phyloP scores from a whole-genome alignment of 2,797 vertebrate genomes.

The Ateles fusciceps region DNA sequence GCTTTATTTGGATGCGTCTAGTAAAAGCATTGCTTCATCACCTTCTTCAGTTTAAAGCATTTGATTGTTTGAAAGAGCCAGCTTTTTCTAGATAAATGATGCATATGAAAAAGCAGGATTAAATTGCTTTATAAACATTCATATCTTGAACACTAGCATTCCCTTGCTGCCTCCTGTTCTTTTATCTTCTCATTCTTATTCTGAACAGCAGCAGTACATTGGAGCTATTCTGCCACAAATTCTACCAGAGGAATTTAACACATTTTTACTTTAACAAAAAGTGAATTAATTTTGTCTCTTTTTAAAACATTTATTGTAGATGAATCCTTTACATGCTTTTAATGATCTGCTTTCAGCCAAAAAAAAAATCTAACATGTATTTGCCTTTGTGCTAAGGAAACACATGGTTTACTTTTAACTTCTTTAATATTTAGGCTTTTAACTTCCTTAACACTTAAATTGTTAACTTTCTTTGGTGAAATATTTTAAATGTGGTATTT shows the following conservation, averaged over 20 bases:
- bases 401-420: slow-evolving; percentile 16
- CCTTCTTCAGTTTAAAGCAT: not conserved
- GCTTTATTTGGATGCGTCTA: not conserved
- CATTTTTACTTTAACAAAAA: slow-evolving; percentile 30
- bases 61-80: not conserved
- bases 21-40: not conserved
- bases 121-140: not conserved
- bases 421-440: slow-evolving; percentile 51
- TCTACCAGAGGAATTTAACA: not conserved
- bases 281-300: slow-evolving; percentile 32
- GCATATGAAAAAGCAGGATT: not conserved
- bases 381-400: slow-evolving; percentile 1
- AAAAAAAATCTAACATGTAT: not conserved
- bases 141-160: not conserved
- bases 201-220: not conserved
- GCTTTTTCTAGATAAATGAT: not conserved
- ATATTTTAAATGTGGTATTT: not conserved
- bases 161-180: not conserved
- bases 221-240: not conserved
- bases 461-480: not conserved
- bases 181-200: slow-evolving; percentile 37
- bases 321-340: slow-evolving; percentile 9
- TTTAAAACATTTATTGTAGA: slow-evolving; percentile 26
- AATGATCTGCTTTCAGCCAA: not conserved
- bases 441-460: not conserved